Evolutionary conservation across 2,797 vertebrate genomes (phyloP).

Genomic region (Cercopithecus mitis): DNA sequence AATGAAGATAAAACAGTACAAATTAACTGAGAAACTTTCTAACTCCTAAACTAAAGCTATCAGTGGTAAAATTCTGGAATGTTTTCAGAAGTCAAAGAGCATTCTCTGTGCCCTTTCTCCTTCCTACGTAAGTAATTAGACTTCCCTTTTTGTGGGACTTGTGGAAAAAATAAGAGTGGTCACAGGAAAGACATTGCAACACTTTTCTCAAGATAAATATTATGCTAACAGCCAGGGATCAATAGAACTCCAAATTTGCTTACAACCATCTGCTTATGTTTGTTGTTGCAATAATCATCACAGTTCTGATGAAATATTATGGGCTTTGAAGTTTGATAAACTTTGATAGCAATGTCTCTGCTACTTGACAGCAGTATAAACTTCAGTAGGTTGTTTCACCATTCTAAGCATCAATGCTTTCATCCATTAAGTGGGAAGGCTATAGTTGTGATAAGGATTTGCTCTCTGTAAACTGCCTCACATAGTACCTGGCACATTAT

Average conservation of each 20-base stretch:
- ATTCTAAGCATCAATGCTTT: not conserved
- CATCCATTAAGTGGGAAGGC: not conserved
- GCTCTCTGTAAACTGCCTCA: not conserved
- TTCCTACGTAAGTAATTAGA: not conserved
- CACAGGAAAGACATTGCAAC: constrained; percentile 13
- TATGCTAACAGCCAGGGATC: not conserved
- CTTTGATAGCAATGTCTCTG: not conserved
- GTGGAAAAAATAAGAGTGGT: not conserved
- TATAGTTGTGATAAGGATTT: not conserved
- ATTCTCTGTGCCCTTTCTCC: not conserved
- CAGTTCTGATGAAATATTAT: constrained; percentile 11
- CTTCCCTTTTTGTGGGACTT: not conserved
- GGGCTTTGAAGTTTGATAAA: constrained; percentile 28
- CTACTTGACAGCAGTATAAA: not conserved
- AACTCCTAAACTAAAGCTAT: not conserved
- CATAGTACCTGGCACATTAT: not conserved
- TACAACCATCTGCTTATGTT: not conserved
- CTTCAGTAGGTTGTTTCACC: not conserved
- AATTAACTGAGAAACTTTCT: not conserved
- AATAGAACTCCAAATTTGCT: constrained; percentile 18
- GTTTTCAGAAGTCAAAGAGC: not conserved
- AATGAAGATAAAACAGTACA: not conserved
- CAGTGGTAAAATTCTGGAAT: not conserved
- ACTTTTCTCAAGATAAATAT: constrained; percentile 6
- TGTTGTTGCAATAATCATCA: constrained; percentile 32